Conservation (phyloP, 2,888 invertebrate species). For the Smittia aterrima region DNA sequence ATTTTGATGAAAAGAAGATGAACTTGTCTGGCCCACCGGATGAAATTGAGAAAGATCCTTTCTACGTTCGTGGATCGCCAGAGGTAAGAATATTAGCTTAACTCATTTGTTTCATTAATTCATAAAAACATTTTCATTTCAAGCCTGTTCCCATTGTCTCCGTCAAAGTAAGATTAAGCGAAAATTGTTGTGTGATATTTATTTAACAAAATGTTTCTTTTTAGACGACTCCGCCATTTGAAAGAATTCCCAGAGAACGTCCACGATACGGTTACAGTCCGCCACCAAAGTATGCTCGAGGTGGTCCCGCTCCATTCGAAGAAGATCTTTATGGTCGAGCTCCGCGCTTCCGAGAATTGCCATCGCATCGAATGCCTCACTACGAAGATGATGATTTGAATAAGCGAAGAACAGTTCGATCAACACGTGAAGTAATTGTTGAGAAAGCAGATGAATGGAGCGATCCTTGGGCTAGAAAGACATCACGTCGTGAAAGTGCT, state of each 20-base stretch:
- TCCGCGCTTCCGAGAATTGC: constrained; percentile 57
- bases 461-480: constrained; percentile 89
- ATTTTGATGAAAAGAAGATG: constrained; percentile 93
- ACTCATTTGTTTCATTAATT: background rate
- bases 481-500: constrained; percentile 60
- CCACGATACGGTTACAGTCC: constrained; percentile 49
- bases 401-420: constrained; percentile 49
- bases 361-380: constrained; percentile 59
- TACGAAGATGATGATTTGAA: constrained; percentile 50
- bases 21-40: constrained; percentile 74
- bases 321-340: constrained; percentile 54
- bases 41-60: constrained; percentile 71
- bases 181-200: too few species aligned
- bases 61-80: constrained; percentile 65
- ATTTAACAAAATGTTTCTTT: background rate
- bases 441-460: constrained; percentile 85
- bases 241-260: background rate
- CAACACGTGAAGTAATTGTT: constrained; percentile 73
- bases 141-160: constrained; percentile 33
- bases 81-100: constrained; percentile 45
- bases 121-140: background rate
- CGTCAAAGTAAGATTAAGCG: constrained; percentile 35
- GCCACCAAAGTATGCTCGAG: constrained; percentile 47
- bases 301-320: constrained; percentile 50
- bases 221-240: constrained; percentile 10